Conservation (phyloP, 2,797 vertebrate genomes). For the Sebastes reedi region DNA sequence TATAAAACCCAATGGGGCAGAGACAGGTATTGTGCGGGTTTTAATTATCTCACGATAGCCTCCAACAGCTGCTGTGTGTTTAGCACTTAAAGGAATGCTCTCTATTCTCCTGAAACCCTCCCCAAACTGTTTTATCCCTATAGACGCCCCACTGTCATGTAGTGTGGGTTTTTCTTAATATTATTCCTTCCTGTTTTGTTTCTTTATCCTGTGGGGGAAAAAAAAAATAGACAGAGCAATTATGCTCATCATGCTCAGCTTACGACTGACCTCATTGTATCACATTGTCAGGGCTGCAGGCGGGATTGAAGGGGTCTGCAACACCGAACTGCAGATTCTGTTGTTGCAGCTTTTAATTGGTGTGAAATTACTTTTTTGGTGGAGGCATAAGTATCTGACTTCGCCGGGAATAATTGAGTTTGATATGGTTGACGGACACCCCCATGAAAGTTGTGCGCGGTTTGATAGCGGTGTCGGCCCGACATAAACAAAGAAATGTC, state of each 20-base stretch:
- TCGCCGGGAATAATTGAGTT: slow-evolving; percentile 64
- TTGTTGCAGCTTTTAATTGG: slow-evolving; percentile 81
- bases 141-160: slow-evolving; percentile 6
- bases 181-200: slow-evolving; percentile 12
- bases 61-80: slow-evolving; percentile 74
- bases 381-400: slow-evolving; percentile 63
- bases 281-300: slow-evolving; percentile 57
- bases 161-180: slow-evolving; percentile 21
- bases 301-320: slow-evolving; percentile 48
- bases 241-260: slow-evolving; percentile 50
- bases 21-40: slow-evolving; percentile 72
- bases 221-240: slow-evolving; percentile 37
- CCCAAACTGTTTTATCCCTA: not conserved
- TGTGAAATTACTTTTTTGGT: slow-evolving; percentile 82
- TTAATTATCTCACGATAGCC: slow-evolving; percentile 72
- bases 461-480: slow-evolving; percentile 32
- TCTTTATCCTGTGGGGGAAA: not conserved
- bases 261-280: slow-evolving; percentile 70
- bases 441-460: slow-evolving; percentile 32
- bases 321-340: slow-evolving; percentile 54
- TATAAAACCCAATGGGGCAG: slow-evolving; percentile 77
- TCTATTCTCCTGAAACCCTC: not conserved
- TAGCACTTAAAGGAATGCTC: slow-evolving; percentile 45
- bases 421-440: slow-evolving; percentile 68
- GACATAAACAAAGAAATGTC: slow-evolving; percentile 64